Evolutionary conservation across 1,140 invertebrate genomes (phyloP).

Genomic region (Diorhabda carinulata): DNA sequence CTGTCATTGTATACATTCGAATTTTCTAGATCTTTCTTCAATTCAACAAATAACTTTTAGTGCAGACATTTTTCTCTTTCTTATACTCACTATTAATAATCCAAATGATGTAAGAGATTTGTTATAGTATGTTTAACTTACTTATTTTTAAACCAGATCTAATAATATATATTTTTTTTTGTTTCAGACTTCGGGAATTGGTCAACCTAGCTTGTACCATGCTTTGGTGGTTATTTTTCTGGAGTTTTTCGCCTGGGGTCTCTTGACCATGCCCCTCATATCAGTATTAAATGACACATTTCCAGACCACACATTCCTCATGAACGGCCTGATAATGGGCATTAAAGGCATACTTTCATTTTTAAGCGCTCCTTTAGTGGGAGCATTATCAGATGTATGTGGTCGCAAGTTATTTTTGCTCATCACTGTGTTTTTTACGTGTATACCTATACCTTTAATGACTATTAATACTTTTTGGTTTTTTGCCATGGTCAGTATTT

Average conservation of each 20-base stretch:
- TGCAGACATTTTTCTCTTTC: too few relatives aligned
- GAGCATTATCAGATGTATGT: conserved; percentile 96
- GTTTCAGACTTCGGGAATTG: conserved; percentile 77
- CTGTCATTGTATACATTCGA: too few relatives aligned
- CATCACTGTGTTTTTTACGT: conserved; percentile 98
- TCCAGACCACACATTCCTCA: conserved; percentile 97
- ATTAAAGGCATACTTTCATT: conserved; percentile 93
- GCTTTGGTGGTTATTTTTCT: conserved; percentile 98
- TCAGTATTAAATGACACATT: conserved; percentile 96
- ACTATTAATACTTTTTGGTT: conserved; percentile 99
- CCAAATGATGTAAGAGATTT: too few relatives aligned
- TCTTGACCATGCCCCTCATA: conserved; percentile 97
- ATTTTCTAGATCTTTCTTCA: too few relatives aligned
- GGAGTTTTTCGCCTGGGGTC: conserved; percentile 99
- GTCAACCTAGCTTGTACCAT: conserved; percentile 94
- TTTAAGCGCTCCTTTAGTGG: conserved; percentile 90
- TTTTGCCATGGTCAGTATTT: conserved; percentile 99
- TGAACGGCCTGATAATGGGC: conserved; percentile 99
- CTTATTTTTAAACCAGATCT: too few relatives aligned
- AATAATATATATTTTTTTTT: not conserved
- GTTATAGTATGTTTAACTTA: too few relatives aligned
- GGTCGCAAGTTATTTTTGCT: conserved; percentile 94
- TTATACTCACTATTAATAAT: too few relatives aligned
- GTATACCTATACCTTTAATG: conserved; percentile 97
- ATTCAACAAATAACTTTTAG: too few relatives aligned